These are phyloP conservation scores for Ephydatia muelleri DNA, from an alignment of 37 sponge, comb jelly and placozoan species.

Conservation along the genomic window DNA sequence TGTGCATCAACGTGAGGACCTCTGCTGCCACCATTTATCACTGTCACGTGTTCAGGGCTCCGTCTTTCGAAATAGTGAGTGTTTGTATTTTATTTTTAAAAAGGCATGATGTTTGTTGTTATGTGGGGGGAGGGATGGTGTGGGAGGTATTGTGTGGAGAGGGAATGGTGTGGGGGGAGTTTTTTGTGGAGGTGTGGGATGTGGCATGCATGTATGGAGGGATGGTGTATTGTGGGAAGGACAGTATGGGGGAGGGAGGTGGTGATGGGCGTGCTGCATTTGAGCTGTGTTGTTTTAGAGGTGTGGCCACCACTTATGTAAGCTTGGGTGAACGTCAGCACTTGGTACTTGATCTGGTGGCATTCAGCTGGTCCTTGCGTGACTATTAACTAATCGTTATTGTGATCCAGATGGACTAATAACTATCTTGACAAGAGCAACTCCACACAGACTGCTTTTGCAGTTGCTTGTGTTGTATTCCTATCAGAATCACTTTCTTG, in stretches of 20 bases:
- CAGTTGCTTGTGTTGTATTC: no score
- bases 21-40: conserved; percentile 62
- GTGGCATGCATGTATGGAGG: neutral
- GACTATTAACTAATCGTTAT: neutral
- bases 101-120: neutral
- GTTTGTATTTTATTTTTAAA: neutral
- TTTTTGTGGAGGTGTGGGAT: neutral
- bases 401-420: no score
- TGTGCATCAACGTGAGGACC: conserved; percentile 76
- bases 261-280: neutral
- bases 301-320: neutral
- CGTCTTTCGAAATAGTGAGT: conserved; percentile 47
- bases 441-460: no score
- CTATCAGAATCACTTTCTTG: no score
- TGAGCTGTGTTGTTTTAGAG: neutral
- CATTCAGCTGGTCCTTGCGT: neutral
- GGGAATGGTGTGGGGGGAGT: neutral
- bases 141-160: neutral
- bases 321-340: no score
- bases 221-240: neutral
- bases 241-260: neutral
- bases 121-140: neutral
- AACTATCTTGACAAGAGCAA: no score
- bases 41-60: conserved; percentile 82
- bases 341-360: neutral